Base-by-base conservation (phyloP, 1,140 invertebrate genomes). In the Dufourea novaeangliae region DNA sequence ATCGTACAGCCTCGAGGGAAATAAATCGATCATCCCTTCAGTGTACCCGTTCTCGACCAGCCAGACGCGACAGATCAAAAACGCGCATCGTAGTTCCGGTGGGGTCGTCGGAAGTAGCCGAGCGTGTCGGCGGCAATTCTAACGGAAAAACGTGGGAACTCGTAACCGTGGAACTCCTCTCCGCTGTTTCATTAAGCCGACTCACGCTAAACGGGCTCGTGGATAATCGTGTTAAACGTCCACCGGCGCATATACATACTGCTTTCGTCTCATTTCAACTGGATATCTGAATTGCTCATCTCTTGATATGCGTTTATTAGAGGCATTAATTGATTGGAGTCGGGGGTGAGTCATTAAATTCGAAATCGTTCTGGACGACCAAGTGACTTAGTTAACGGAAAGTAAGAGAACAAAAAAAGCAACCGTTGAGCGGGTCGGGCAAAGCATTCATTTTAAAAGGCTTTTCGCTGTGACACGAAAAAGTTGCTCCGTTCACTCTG, bases 71-170 rank as follows among this genome's bases (percentile, higher is more conserved):
- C 78, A 82, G 82, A 87, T 88, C 82, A 78, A 90, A 78, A 90
- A 87, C 84, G 87, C 82, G 87, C 78, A 77, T 67, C 84, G 76
- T 56, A 87, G 89, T 92, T 92, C 90, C 90, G 90, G 90, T 91
- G 90, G 88, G 90, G 90, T 92, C 90, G 84, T 86, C 88, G 86
- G 87, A 91, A 88, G 88, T 85, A 88, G 78, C 83, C 80, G 79
- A 89, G 90, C 90, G 89, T 90, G 88, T 91, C 91, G 88, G 86
- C 83, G 76, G 70, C 67, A 50, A 85, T 73, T 86, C 87, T 89
- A 92, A 92, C 91, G 91, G 91, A 92, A 92, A 92, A 92, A 91
- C 91, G 91, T 92, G 92, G 91, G 91, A 92, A 92, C 89, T 73
- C 25, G 41, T 57, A n/a, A 25, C 59, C 12, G 8, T 41, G 56